Evolutionary conservation across 2,797 vertebrate species (phyloP), one percentile per base, ranked within the genome.

Genomic region (Malacoctenus gilli): DNA sequence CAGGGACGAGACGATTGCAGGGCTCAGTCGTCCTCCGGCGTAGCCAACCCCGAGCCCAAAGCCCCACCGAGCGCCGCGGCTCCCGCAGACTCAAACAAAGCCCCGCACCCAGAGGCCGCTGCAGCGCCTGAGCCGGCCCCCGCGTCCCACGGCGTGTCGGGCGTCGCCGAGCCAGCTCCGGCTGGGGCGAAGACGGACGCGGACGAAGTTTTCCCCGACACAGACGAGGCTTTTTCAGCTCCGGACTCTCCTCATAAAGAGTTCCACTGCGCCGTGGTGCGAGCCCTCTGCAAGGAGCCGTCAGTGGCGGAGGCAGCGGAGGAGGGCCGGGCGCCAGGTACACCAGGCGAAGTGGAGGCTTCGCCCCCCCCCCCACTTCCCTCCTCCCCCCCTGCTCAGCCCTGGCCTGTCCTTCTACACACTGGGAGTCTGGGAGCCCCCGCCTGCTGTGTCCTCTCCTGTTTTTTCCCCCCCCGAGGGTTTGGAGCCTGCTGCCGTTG

Each of bases 241-340:
- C 75, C 49, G 4, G 86, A 75, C 39, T 92, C 91, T 38, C 91
- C 88, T 16, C 91, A 91, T 14, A 88, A 85, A 87, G 93, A 95
- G 81, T 94, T 94, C 87, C 91, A 92, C 74, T 85, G 81, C 3
- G 92, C 92, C 1, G 90, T 94, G 78, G 80, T 93, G 82, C 89
- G 83, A 75, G 93, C 93, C 22, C 77, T 93, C 65, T 87, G 85
- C 87, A 89, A 86, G 58, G 88, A 93, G 71, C 76, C 89, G 32
- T 70, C 59, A 5, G 67, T 16, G 70, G 54, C 56, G 54, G 72
- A 79, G 38, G 68, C 59, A 6, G 38, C 72, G 34, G 21, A 72
- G 57, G 64, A 43, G 75, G 70, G 79, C 77, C 80, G 77, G 82
- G 85, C 79, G 80, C 82, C 93, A 94, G 91, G 92, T 94, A 95